Evolutionary conservation across 2,113 vertebrate species (phyloP).

Genomic region (Syngnathus scovelli): DNA sequence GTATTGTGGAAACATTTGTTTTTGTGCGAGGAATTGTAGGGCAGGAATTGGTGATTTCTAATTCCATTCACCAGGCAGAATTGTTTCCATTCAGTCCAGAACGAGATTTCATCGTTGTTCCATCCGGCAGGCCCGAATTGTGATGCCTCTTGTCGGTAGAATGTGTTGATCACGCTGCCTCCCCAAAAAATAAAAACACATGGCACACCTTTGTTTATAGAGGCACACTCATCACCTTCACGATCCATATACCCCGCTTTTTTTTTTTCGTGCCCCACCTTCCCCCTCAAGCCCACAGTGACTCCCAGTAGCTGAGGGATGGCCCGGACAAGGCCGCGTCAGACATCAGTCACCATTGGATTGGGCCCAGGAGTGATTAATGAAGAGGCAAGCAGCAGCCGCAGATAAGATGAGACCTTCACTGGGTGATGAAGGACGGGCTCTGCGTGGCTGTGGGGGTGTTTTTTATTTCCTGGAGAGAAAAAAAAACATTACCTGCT

Average conservation of each 20-base stretch:
- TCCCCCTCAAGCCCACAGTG: not conserved
- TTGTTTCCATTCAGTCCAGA: not conserved
- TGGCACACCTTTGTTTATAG: not conserved
- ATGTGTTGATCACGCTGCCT: not conserved
- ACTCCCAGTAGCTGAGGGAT: slow-evolving; percentile 32
- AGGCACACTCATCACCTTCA: not conserved
- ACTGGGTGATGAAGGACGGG: slow-evolving; percentile 59
- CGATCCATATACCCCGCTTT: not conserved
- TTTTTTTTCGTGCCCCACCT: not conserved
- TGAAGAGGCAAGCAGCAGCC: slow-evolving; percentile 57
- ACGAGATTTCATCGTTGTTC: not conserved
- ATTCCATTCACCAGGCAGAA: not conserved
- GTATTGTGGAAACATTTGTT: not conserved
- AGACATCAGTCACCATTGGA: slow-evolving; percentile 60
- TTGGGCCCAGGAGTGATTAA: slow-evolving; percentile 62
- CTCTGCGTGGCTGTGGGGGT: slow-evolving; percentile 29
- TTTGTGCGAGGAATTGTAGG: too few species aligned
- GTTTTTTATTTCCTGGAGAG: slow-evolving; percentile 10
- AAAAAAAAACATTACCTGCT: slow-evolving; percentile 29
- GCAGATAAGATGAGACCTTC: slow-evolving; percentile 69
- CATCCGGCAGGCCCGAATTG: not conserved
- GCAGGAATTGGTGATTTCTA: too few species aligned
- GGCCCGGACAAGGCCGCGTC: slow-evolving; percentile 51
- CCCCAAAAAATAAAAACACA: not conserved
- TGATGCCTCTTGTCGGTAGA: not conserved